Conservation (phyloP, 2,797 vertebrate genomes). For the Antennarius maculatus region DNA sequence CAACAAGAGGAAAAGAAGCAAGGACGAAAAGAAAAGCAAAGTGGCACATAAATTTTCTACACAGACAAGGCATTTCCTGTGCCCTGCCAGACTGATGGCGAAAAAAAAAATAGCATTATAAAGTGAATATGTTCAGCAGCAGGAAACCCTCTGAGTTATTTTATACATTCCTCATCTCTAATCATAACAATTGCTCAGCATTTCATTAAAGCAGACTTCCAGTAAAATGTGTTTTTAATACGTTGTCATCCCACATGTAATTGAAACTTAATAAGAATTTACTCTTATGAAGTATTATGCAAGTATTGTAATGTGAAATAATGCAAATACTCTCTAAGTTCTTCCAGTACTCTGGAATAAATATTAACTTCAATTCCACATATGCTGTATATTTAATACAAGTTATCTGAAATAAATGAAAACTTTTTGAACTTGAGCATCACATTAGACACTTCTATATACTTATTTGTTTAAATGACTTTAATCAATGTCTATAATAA, state of each 20-base stretch:
- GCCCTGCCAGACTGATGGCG: conserved; percentile 22
- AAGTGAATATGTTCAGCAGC: conserved; percentile 21
- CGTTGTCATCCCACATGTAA: not conserved
- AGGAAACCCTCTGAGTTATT: not conserved
- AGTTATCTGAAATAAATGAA: not conserved
- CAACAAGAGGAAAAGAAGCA: conserved; percentile 23
- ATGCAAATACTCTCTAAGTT: not conserved
- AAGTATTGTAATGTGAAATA: not conserved
- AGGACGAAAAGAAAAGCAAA: conserved; percentile 33
- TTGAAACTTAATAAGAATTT: not conserved
- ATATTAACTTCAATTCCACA: not conserved
- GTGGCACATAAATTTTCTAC: conserved; percentile 21
- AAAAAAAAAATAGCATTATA: conserved; percentile 19
- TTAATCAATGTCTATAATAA: not conserved
- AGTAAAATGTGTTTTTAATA: not conserved
- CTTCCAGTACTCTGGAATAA: not conserved
- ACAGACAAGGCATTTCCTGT: conserved; percentile 10
- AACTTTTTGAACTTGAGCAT: not conserved
- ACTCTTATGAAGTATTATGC: conserved; percentile 5
- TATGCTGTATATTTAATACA: not conserved
- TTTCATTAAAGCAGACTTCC: not conserved
- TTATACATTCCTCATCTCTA: not conserved
- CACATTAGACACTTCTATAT: not conserved
- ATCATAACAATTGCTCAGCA: not conserved
- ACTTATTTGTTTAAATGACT: not conserved